Conservation (phyloP, 2,888 invertebrate species). For the Pantelozetes paolii region DNA sequence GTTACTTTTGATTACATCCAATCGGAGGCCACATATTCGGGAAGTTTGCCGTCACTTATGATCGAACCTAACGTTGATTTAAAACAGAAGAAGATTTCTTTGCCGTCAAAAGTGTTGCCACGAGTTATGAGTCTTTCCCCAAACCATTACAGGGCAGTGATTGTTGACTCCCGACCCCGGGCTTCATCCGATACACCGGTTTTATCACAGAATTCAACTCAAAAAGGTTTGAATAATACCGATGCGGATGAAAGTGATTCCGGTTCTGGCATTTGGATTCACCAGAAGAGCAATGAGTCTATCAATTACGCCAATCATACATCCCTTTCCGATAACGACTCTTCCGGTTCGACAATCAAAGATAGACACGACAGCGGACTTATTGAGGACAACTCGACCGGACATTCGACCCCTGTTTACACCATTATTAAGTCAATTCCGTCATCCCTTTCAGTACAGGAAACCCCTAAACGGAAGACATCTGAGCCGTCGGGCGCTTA, state of each 20-base stretch:
- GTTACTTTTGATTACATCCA: neutral
- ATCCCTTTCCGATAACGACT: neutral
- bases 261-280: constrained; percentile 11
- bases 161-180: constrained; percentile 25
- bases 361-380: constrained; percentile 34
- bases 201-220: neutral
- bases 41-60: constrained; percentile 8
- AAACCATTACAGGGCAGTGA: constrained; percentile 13
- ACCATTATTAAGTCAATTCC: no score
- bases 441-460: constrained; percentile 30
- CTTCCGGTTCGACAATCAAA: neutral
- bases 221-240: neutral
- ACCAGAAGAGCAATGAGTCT: neutral
- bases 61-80: neutral
- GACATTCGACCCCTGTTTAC: neutral
- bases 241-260: constrained; percentile 16
- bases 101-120: constrained; percentile 6
- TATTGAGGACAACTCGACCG: neutral
- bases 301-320: neutral
- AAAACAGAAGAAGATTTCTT: constrained; percentile 4
- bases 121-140: constrained; percentile 28
- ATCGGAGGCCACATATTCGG: neutral
- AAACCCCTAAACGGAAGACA: constrained; percentile 23
- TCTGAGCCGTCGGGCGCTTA: constrained; percentile 18
- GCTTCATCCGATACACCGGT: constrained; percentile 36